A percentile compares a stretch with the other conserved stretches of the same genome.
Evolutionary conservation across 1,140 invertebrate genomes (phyloP).

Genomic region (Temnothorax curvispinosus): DNA sequence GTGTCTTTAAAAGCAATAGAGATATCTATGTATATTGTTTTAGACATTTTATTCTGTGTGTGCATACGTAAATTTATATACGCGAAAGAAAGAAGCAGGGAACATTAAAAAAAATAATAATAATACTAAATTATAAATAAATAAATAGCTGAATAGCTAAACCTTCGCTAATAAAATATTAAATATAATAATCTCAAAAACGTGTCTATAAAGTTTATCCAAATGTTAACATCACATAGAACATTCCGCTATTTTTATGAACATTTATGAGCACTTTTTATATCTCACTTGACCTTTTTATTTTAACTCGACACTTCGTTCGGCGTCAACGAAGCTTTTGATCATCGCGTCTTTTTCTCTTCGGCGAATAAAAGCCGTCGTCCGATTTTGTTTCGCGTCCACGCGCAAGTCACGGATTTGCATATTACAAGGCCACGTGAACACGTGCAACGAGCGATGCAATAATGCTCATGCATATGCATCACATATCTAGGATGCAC

Average conservation of each 20-base stretch:
- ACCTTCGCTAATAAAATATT: not conserved
- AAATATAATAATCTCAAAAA: not conserved
- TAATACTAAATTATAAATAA: not conserved
- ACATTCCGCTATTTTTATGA: not conserved
- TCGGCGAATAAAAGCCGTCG: slow-evolving; percentile 29
- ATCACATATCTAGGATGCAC: slow-evolving; percentile 60
- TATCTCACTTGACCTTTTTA: not conserved
- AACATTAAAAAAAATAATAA: not conserved
- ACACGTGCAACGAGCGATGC: slow-evolving; percentile 65
- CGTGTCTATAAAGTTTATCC: not conserved
- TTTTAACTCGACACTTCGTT: not conserved
- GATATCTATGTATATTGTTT: not conserved
- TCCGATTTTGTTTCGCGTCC: slow-evolving; percentile 63
- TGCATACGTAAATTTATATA: not conserved
- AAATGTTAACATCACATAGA: not conserved
- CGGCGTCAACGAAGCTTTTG: not conserved
- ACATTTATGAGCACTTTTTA: not conserved
- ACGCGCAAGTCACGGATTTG: slow-evolving; percentile 64
- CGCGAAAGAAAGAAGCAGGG: not conserved
- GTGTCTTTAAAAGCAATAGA: not conserved
- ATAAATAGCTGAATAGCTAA: not conserved
- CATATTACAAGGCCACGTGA: slow-evolving; percentile 72
- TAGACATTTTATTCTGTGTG: not conserved
- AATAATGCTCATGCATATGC: slow-evolving; percentile 75
- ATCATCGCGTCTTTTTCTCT: not conserved